Evolutionary conservation across 2,888 invertebrate species (phyloP), one percentile per base, ranked within the genome.

Genomic region (Ophioninae sp.): DNA sequence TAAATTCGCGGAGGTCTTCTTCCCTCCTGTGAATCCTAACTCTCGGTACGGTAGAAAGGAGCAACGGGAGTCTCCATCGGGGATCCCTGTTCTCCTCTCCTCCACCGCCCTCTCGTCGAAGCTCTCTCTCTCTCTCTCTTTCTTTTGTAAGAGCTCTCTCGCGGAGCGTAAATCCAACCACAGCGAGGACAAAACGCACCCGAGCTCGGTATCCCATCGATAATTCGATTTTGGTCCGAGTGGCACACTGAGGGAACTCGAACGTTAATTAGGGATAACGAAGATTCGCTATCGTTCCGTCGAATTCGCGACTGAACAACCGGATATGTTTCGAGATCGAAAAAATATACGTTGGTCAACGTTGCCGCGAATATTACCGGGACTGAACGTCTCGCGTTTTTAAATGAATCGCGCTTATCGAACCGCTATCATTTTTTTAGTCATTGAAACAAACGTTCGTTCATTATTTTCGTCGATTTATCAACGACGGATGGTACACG

Each of bases 221-320:
- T 89, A 88, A 89, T 88, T 89, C 87, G 85, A 89, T 89, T 88
- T 88, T 82, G 77, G 84, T 79, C 75, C 57, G 37, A 68, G 75
- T 41, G 65, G 64, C n/a, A 62, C 59, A 80, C 70, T 76, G 80
- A 68, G 68, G 72, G 72, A 39, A 67, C 21, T 79, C 41, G 41
- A 61, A 69, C 79, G 59, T 67, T 72, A 70, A 56, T 23, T 72
- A 72, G 44, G 73, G 67, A 67, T 74, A 73, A 79, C 70, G 70
- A 81, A 81, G 57, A 56, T 69, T 67, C 44, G 21, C 10, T 64
- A 50, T 23, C 8, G 57, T 17, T 57, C 23, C n/a, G 57, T 50
- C 67, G 39, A 64, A 76, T 76, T 57, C 67, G 7, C 59, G 37
- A 41, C 67, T 7, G 37, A 13, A 50, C 39, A 57, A 65, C 21